Base-by-base conservation (phyloP, 2,113 vertebrate genomes). In the Cyanoliseus patagonus region DNA sequence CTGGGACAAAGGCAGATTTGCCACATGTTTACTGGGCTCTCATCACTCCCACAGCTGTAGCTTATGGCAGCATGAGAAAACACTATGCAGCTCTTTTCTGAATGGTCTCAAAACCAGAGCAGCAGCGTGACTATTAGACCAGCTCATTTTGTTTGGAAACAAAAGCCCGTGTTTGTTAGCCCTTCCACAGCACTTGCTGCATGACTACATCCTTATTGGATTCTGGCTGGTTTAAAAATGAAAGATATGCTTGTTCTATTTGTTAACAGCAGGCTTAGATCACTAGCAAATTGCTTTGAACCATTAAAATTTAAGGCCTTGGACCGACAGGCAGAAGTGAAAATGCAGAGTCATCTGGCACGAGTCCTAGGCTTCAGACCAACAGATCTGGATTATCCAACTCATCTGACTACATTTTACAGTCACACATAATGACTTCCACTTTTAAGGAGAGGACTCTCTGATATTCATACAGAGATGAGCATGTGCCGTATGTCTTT, bases 291-390 rank as follows among this genome's bases (percentile, higher is more conserved):
- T 42, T 77, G 63, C 22, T 94, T 44, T 49, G 59, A 74, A 88
- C 49, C 72, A 86, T 63, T 83, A 90, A 83, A 86, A 90, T 70
- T 17, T 53, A 52, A 83, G 49, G 44, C 74, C 53, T 61, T 94
- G 52, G 91, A 83, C 10, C 7, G 0, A 49, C 62, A 91, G 37
- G 52, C 57, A 91, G 91, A 95, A 90, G 67, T 83, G 84, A 95
- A 95, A 96, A 85, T 73, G 81, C 63, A 79, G 78, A 90, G 70
- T 94, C 78, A 95, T 87, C 83, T 89, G 86, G 92, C 74, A 79
- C 0, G 18, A 91, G 37, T 66, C 81, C 86, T 52, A 46, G 44
- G 25, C 73, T 85, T 87, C 51, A 70, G 70, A 94, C 67, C 70
- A 69, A 76, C n/a, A 85, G 63, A 61, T 20, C 57, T 8, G 10